These are phyloP conservation scores for Thrips palmi DNA, from an alignment of 1,140 invertebrate genomes.

Conservation along the genomic window DNA sequence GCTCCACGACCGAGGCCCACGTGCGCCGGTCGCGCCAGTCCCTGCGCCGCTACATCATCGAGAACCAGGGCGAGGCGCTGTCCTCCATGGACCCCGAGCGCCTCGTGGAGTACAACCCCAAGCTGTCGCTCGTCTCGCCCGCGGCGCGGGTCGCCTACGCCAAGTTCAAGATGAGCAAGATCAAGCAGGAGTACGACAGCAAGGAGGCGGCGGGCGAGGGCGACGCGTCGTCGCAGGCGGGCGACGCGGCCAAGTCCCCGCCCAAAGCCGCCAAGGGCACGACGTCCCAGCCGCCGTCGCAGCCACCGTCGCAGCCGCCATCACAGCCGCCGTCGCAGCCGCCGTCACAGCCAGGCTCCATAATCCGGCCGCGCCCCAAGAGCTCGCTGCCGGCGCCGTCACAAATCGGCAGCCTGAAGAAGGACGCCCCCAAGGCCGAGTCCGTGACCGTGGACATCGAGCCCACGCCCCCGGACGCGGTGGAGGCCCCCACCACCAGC, in stretches of 20 bases:
- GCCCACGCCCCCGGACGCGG: no score
- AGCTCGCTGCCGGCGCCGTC: slow-evolving; percentile 21
- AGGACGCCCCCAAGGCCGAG: no score
- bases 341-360: slow-evolving; percentile 15
- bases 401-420: no score
- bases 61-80: slow-evolving; percentile 34
- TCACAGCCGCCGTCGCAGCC: slow-evolving; percentile 12
- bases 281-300: slow-evolving; percentile 5
- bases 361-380: slow-evolving; percentile 14
- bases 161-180: slow-evolving; percentile 60
- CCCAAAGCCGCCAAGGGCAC: slow-evolving; percentile 7
- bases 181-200: slow-evolving; percentile 31
- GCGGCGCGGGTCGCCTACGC: slow-evolving; percentile 63
- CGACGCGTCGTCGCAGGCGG: slow-evolving; percentile 6
- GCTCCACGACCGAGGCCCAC: slow-evolving; percentile 42
- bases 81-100: slow-evolving; percentile 44
- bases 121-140: slow-evolving; percentile 47
- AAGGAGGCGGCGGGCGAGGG: slow-evolving; percentile 16
- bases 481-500: background rate
- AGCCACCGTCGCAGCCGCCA: background rate
- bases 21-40: slow-evolving; percentile 44
- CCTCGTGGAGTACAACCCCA: slow-evolving; percentile 61
- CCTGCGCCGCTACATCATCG: slow-evolving; percentile 37
- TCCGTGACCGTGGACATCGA: no score
- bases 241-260: slow-evolving; percentile 11